phyloP scores from a whole-genome alignment of 1,140 invertebrate species.

The Sycophila sp. region DNA sequence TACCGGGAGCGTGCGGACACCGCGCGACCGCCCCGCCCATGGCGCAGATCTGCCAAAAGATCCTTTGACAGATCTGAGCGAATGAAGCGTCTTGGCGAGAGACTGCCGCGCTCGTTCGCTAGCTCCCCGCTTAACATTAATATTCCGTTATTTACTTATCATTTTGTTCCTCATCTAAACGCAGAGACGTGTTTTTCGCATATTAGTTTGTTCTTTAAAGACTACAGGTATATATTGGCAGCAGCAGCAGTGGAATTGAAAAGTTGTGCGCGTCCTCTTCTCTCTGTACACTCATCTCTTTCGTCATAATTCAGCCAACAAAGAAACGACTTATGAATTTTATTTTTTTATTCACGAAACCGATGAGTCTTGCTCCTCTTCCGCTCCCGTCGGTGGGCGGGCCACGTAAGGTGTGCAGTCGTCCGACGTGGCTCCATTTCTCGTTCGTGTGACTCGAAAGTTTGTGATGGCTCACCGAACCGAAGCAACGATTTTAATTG shows the following conservation, averaged over 20 bases:
- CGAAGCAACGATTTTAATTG: not conserved
- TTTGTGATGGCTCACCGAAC: too few species aligned
- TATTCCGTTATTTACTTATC: not conserved
- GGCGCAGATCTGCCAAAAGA: too few species aligned
- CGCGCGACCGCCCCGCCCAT: not conserved
- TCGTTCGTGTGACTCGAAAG: too few species aligned
- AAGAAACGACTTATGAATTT: too few species aligned
- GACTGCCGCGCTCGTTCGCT: too few species aligned
- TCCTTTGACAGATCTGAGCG: too few species aligned
- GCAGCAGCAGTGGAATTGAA: conserved; percentile 59
- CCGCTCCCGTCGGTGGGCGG: not conserved
- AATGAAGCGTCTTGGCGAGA: too few species aligned
- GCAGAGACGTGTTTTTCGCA: conserved; percentile 16
- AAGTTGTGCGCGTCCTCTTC: conserved; percentile 60
- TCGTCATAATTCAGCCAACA: too few species aligned
- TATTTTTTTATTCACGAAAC: conserved; percentile 12
- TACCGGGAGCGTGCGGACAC: conserved; percentile 55
- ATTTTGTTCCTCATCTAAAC: not conserved
- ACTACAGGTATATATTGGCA: conserved; percentile 47
- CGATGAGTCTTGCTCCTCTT: not conserved
- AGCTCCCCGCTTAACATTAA: too few species aligned
- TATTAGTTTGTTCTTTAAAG: conserved; percentile 13
- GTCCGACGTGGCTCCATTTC: not conserved
- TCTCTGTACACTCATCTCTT: conserved; percentile 36
- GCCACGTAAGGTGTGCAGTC: not conserved